Percentiles rank a stretch among this genome's conserved stretches.
Evolutionary conservation across 2,888 invertebrate genomes (phyloP).

Genomic region (Arctia plantaginis): DNA sequence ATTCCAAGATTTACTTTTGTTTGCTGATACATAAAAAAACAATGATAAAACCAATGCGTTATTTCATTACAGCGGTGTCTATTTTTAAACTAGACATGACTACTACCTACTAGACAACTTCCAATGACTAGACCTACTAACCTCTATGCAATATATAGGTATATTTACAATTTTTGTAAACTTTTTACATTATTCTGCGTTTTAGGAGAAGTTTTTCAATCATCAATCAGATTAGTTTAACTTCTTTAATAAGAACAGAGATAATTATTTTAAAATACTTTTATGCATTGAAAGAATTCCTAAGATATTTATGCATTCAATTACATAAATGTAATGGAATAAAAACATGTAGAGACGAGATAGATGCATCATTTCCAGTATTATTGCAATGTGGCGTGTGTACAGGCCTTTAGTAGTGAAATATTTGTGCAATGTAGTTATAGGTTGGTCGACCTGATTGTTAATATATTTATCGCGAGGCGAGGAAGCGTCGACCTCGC

Average conservation of each 20-base stretch:
- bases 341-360: background rate
- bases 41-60: background rate
- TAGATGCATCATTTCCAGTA: background rate
- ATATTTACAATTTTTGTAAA: background rate
- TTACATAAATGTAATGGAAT: background rate
- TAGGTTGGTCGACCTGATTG: constrained; percentile 40
- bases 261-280: no score
- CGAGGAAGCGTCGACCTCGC: constrained; percentile 54
- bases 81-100: background rate
- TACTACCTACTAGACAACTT: no score
- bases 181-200: background rate
- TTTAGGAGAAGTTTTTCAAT: background rate
- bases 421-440: constrained; percentile 19
- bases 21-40: background rate
- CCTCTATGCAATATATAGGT: no score
- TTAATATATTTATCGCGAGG: constrained; percentile 35
- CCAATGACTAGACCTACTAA: background rate
- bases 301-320: no score
- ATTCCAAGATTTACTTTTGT: background rate
- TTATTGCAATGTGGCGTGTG: background rate
- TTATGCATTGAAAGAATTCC: background rate
- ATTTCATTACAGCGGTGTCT: background rate
- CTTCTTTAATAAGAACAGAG: background rate
- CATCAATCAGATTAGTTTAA: background rate
- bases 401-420: constrained; percentile 1